A percentile compares a stretch with the other conserved stretches of the same genome.
phyloP scores from a whole-genome alignment of 37 sponge, comb jelly and placozoan genomes.

The Spongilla lacustris region DNA sequence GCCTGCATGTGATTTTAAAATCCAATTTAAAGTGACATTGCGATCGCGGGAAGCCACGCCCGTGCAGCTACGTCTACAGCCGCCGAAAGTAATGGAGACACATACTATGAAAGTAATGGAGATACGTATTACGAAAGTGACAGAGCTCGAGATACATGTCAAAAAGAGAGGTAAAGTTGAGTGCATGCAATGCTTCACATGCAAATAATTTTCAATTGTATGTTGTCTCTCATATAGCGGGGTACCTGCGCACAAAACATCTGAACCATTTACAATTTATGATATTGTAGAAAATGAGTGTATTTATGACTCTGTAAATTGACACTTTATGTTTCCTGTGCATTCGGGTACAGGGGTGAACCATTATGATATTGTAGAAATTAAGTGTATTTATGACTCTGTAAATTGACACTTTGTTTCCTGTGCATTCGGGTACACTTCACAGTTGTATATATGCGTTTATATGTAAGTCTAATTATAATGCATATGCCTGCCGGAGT shows the following conservation, averaged over 20 bases:
- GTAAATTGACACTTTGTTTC: not conserved
- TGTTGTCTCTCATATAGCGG: too few species aligned
- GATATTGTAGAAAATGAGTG: not conserved
- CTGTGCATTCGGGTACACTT: too few species aligned
- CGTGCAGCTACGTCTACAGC: not conserved
- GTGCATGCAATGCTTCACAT: too few species aligned
- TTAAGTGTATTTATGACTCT: not conserved
- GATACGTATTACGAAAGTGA: not conserved
- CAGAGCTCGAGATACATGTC: too few species aligned
- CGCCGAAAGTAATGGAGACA: not conserved
- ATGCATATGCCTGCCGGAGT: too few species aligned
- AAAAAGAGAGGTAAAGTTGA: too few species aligned
- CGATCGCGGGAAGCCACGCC: not conserved
- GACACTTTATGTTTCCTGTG: not conserved
- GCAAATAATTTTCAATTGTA: too few species aligned
- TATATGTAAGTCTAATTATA: too few species aligned
- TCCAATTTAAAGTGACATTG: too few species aligned
- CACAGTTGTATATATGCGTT: too few species aligned
- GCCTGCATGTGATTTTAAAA: too few species aligned
- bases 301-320: slow-evolving; percentile 1
- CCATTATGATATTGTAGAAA: not conserved
- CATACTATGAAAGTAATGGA: not conserved
- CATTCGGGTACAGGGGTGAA: too few species aligned
- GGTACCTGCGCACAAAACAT: not conserved
- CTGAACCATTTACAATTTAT: not conserved